These are phyloP conservation scores for Tauraco erythrolophus DNA, from an alignment of 2,113 vertebrate genomes.

Conservation along the genomic window DNA sequence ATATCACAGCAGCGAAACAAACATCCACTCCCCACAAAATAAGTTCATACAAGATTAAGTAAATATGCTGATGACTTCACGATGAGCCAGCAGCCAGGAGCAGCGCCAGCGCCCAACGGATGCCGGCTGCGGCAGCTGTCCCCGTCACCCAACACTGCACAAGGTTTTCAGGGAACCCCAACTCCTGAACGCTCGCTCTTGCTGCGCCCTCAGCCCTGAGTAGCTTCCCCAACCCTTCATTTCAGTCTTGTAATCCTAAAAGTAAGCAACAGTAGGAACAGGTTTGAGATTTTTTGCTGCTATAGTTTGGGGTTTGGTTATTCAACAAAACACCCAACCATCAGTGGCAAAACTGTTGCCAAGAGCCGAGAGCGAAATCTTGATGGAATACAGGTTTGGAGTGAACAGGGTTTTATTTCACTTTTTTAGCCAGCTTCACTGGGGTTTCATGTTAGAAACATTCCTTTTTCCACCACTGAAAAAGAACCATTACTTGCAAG, in stretches of 20 bases:
- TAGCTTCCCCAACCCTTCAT: background rate
- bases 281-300: background rate
- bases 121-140: background rate
- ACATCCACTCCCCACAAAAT: background rate
- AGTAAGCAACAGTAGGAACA: background rate
- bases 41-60: background rate
- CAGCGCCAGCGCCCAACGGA: fast-evolving
- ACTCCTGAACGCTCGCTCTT: background rate
- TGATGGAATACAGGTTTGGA: background rate
- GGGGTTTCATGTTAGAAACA: background rate
- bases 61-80: background rate
- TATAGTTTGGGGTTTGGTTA: background rate
- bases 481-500: background rate
- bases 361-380: background rate
- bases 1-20: background rate
- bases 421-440: background rate
- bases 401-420: background rate
- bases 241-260: background rate
- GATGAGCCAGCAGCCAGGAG: background rate
- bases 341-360: background rate
- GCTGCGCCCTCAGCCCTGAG: background rate
- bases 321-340: background rate
- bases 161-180: background rate
- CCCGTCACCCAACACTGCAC: fast-evolving
- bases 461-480: background rate